phyloP scores from a whole-genome alignment of 2,113 vertebrate species.

The Columba livia region DNA sequence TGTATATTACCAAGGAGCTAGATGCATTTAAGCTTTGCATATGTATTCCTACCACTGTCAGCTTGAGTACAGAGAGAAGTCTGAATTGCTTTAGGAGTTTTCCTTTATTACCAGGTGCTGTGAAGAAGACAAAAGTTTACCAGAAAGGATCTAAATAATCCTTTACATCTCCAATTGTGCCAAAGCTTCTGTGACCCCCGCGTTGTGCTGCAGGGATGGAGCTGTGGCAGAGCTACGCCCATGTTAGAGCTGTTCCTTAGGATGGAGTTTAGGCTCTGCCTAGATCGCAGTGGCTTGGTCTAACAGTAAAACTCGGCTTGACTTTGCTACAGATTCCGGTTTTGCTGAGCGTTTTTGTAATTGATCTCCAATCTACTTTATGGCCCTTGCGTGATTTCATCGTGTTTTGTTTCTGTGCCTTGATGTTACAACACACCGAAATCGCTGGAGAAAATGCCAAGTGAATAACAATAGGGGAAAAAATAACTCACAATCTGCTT shows the following conservation, averaged over 20 bases:
- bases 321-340: not conserved
- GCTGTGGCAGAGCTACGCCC: not conserved
- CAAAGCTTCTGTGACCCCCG: not conserved
- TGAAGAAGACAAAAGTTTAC: not conserved
- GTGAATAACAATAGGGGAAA: conserved; percentile 13
- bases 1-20: not conserved
- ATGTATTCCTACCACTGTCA: not conserved
- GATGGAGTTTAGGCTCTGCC: not conserved
- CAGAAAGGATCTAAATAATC: not conserved
- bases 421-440: not conserved
- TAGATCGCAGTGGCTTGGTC: not conserved
- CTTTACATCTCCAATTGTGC: not conserved
- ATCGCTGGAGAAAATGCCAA: not conserved
- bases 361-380: not conserved
- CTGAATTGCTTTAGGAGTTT: not conserved
- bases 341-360: not conserved
- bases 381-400: not conserved
- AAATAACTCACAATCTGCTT: not conserved
- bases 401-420: not conserved
- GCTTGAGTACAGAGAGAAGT: not conserved
- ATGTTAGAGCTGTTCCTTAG: not conserved
- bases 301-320: not conserved
- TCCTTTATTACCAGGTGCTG: not conserved
- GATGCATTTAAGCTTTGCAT: not conserved
- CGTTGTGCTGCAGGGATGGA: not conserved